These are phyloP conservation scores for Sebastes vulpes DNA, from an alignment of 2,797 vertebrate genomes.

Conservation along the genomic window DNA sequence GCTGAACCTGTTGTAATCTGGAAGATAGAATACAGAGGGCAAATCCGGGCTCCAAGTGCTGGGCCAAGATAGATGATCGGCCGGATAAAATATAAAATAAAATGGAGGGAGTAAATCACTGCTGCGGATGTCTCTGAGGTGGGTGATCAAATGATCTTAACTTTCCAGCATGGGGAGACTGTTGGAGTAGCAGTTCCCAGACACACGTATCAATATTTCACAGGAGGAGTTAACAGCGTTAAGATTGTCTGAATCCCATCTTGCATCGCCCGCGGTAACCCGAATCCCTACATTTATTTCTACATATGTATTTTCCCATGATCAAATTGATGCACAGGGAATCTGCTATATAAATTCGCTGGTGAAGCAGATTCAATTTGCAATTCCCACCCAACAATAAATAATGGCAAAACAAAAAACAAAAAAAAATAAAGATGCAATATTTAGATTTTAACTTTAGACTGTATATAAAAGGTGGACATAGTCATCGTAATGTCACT, in stretches of 20 bases:
- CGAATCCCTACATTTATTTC: not conserved
- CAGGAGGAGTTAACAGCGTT: constrained; percentile 25
- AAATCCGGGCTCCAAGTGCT: constrained; percentile 63
- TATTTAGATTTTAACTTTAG: not conserved
- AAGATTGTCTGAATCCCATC: constrained; percentile 22
- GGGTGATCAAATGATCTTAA: constrained; percentile 79
- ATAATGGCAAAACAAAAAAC: not conserved
- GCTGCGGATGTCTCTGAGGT: constrained; percentile 60
- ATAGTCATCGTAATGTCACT: too few relatives aligned
- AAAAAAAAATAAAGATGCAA: not conserved
- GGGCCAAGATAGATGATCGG: constrained; percentile 72
- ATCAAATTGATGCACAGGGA: not conserved
- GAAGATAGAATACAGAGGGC: constrained; percentile 74
- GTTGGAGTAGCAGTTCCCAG: constrained; percentile 51
- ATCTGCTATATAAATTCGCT: not conserved
- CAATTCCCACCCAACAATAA: not conserved
- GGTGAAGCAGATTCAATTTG: not conserved
- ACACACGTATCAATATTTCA: constrained; percentile 71
- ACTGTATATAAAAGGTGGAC: not conserved
- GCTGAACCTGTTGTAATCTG: constrained; percentile 74
- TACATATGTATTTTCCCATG: not conserved
- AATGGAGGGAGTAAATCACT: constrained; percentile 71
- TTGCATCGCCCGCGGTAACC: not conserved
- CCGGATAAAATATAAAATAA: constrained; percentile 71
- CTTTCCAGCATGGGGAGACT: constrained; percentile 55